Evolutionary conservation across 2,888 invertebrate species (phyloP).

Genomic region (Heliconius aoede): DNA sequence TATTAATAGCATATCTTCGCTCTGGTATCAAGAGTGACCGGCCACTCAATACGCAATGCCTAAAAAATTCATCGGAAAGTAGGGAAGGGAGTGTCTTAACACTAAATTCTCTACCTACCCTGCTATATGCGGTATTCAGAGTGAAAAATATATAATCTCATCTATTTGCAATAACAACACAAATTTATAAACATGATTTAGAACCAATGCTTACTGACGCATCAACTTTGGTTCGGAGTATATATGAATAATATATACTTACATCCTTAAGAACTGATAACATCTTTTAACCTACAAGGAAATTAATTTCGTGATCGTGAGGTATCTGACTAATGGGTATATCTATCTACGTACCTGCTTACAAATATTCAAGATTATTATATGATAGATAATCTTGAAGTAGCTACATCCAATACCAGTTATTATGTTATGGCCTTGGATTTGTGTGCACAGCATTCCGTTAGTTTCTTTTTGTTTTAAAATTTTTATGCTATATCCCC

Average conservation of each 20-base stretch:
- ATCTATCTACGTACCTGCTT: neutral
- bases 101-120: no score
- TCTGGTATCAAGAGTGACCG: no score
- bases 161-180: neutral
- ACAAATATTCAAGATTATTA: neutral
- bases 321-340: constrained; percentile 13
- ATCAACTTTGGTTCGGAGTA: neutral
- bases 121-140: no score
- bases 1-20: no score
- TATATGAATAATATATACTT: constrained; percentile 9
- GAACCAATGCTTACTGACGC: neutral
- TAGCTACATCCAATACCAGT: constrained; percentile 9
- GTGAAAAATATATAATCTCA: neutral
- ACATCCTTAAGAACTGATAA: constrained; percentile 7
- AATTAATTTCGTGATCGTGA: constrained; percentile 17
- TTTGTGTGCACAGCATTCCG: constrained; percentile 24
- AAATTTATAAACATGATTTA: neutral
- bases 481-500: no score
- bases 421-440: constrained; percentile 28
- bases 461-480: neutral
- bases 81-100: no score
- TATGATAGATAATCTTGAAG: constrained; percentile 5
- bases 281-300: constrained; percentile 14
- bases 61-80: no score
- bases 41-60: no score